Base-by-base conservation (phyloP, 1,140 invertebrate species). In the Ips nitidus region DNA sequence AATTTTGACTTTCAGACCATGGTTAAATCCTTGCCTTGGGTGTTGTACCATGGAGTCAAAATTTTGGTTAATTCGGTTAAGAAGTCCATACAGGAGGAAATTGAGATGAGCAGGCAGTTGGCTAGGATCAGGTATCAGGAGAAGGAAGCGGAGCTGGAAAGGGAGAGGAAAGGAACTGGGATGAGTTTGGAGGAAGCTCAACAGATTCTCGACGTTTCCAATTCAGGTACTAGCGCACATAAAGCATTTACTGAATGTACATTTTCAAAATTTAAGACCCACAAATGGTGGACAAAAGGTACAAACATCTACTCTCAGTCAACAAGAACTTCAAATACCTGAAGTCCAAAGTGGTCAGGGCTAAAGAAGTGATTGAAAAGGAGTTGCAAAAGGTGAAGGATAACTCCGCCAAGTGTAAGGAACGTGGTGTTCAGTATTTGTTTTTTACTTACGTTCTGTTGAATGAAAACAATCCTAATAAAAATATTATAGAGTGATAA, bases 71-170 rank as follows among this genome's bases (percentile, higher is more conserved):
- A 6, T 37, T 53, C 47, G 3, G 5, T 60, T 37, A 39, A 45
- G 36, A 68, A 68, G 37, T 68, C 56, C 5, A 60, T 68, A 42
- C 39, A 43, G 42, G n/a, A 60, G 22, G 66, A 68, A 60, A 60
- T 60, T 8, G 43, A 60, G 6, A 8, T 68, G 0, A 60, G 43
- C 36, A 47, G 40, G 40, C 1, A 68, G 43, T 8, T 68, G 36
- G 57, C 56, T 6, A 67, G 22, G 41, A 50, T 52, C 5, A 40
- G 58, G 38, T 60, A 60, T 52, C 43, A 60, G 36, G 7, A 4
- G 6, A 4, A 41, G 4, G 41, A 60, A 41, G 53, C 5, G n/a
- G 39, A 52, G 6, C 1, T 3, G 45, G 3, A 41, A 42, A 56
- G 38, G 56, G 1, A 56, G 41, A 39, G 55, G 7, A 53, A 53